Percentiles rank a stretch among this genome's conserved stretches.
Evolutionary conservation across 2,113 vertebrate genomes (phyloP).

Genomic region (Prochilodus magdalenae): DNA sequence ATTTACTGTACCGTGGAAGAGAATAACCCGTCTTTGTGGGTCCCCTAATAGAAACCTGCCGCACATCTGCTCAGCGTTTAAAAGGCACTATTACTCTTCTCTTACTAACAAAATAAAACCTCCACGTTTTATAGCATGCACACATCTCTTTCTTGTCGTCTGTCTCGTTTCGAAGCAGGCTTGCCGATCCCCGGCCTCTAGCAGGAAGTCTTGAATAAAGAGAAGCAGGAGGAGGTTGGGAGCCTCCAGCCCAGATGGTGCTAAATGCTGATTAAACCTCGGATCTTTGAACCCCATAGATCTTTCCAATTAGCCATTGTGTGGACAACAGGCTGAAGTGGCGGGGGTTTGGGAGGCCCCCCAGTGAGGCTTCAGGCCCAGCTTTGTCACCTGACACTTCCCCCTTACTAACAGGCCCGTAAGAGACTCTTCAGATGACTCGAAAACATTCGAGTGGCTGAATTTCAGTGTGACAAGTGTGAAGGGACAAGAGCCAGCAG

Average conservation of each 20-base stretch:
- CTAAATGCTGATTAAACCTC: constrained; percentile 61
- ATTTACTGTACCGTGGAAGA: constrained; percentile 41
- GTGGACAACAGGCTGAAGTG: constrained; percentile 52
- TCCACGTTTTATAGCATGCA: constrained; percentile 31
- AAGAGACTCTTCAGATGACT: constrained; percentile 72
- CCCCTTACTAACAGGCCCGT: constrained; percentile 73
- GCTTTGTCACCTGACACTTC: constrained; percentile 76
- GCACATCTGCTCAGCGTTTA: constrained; percentile 51
- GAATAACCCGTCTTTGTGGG: constrained; percentile 27
- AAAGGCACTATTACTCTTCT: constrained; percentile 28
- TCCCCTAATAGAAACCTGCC: constrained; percentile 39
- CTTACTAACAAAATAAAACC: constrained; percentile 38
- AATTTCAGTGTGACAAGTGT: constrained; percentile 74
- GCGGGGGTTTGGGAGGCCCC: constrained; percentile 43
- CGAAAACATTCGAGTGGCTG: constrained; percentile 60
- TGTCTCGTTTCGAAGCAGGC: constrained; percentile 33
- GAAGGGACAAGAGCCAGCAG: constrained; percentile 76
- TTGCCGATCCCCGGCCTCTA: constrained; percentile 34
- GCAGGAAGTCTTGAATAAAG: constrained; percentile 54
- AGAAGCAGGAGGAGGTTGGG: constrained; percentile 41
- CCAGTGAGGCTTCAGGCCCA: constrained; percentile 56
- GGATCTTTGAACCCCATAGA: constrained; percentile 54
- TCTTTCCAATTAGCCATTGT: constrained; percentile 61
- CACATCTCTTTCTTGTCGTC: constrained; percentile 33
- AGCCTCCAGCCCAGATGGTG: constrained; percentile 57